Evolutionary conservation across 2,797 vertebrate species (phyloP).

Genomic region (Sciurus vulgaris): DNA sequence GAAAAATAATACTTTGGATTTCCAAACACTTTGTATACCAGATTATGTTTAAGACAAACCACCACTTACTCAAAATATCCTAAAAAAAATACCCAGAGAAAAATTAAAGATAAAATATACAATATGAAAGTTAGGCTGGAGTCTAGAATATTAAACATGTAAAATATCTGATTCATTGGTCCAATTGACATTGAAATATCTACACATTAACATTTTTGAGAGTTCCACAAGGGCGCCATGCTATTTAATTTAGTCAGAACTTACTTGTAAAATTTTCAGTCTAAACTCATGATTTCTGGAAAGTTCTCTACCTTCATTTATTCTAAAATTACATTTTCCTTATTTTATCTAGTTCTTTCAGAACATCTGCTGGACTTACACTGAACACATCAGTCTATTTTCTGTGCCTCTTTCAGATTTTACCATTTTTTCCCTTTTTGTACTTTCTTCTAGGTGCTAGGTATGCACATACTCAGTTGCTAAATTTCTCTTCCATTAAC

Average conservation of each 20-base stretch:
- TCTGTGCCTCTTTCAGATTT: not conserved
- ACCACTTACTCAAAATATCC: not conserved
- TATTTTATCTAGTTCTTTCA: not conserved
- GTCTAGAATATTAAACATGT: slow-evolving; percentile 36
- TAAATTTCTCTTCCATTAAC: not conserved
- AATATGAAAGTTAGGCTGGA: not conserved
- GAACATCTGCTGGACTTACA: not conserved
- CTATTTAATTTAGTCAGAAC: not conserved
- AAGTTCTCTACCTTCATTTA: slow-evolving; percentile 35
- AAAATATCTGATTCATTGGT: not conserved
- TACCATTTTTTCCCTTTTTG: not conserved
- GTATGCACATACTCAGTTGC: not conserved
- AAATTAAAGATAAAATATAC: slow-evolving; percentile 39
- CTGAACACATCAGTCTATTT: not conserved
- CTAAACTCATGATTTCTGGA: not conserved
- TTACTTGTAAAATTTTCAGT: not conserved
- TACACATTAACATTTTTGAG: slow-evolving; percentile 16
- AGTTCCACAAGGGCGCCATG: not conserved
- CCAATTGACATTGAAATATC: not conserved
- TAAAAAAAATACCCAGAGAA: slow-evolving; percentile 27
- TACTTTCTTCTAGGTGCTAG: not conserved
- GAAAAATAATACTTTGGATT: slow-evolving; percentile 9
- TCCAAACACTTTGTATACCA: not conserved
- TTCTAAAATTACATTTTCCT: slow-evolving; percentile 22
- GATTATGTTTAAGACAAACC: not conserved